Evolutionary conservation across 2,113 vertebrate genomes (phyloP).

Genomic region (Balaeniceps rex): DNA sequence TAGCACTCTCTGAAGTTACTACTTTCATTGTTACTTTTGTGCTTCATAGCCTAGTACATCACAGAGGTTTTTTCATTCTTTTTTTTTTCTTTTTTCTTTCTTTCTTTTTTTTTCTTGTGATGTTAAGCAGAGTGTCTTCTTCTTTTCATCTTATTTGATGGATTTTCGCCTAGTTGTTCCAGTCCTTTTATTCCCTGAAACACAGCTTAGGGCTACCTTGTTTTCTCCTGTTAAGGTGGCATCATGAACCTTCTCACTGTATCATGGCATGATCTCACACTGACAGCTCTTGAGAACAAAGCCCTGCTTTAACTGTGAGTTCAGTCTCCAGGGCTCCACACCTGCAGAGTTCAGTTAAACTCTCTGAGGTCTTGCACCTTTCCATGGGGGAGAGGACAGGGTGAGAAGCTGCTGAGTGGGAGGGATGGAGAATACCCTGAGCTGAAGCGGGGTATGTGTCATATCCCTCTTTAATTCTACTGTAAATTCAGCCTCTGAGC

Average conservation of each 20-base stretch:
- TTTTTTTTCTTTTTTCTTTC: neutral
- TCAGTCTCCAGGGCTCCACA: neutral
- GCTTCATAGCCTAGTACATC: constrained; percentile 7
- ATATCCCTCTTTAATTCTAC: neutral
- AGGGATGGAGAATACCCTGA: neutral
- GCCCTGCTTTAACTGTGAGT: neutral
- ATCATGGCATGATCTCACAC: neutral
- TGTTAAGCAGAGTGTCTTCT: neutral
- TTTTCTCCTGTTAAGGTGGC: constrained; percentile 18
- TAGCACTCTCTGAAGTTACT: neutral
- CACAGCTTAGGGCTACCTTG: constrained; percentile 31
- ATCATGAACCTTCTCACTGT: neutral
- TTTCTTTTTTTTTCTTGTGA: neutral
- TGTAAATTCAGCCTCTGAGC: neutral
- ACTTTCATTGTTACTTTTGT: constrained; percentile 27
- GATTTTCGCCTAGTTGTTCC: constrained; percentile 14
- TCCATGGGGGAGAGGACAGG: neutral
- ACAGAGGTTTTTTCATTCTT: neutral
- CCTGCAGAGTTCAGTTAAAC: neutral
- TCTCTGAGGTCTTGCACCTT: neutral
- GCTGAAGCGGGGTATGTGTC: neutral
- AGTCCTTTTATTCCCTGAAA: constrained; percentile 26
- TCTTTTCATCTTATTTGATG: constrained; percentile 42
- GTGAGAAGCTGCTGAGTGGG: neutral
- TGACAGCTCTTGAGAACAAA: constrained; percentile 36